phyloP scores from a whole-genome alignment of 2,888 invertebrate genomes.

The Lycocerus yunnanus region DNA sequence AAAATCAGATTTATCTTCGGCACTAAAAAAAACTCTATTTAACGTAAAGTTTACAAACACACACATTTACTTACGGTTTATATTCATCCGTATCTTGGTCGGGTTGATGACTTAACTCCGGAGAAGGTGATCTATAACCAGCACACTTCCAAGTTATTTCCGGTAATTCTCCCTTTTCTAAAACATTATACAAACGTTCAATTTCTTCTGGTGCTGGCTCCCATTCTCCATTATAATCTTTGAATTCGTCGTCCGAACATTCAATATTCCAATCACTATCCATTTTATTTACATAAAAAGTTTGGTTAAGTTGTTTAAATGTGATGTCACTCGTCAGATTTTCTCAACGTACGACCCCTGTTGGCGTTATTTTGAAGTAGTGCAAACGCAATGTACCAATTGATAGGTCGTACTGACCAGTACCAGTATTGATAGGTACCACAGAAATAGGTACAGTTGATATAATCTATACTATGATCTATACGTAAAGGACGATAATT shows the following conservation, averaged over 20 bases:
- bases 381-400: no score
- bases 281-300: slow-evolving; percentile 23
- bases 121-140: slow-evolving; percentile 76
- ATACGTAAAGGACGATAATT: no score
- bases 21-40: slow-evolving; percentile 38
- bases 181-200: slow-evolving; percentile 69
- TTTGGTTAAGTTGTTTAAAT: background rate
- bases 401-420: no score
- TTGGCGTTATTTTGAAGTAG: no score
- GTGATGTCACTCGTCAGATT: background rate
- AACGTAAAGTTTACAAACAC: background rate
- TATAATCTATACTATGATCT: no score
- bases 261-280: slow-evolving; percentile 66
- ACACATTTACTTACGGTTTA: slow-evolving; percentile 54
- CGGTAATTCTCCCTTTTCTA: slow-evolving; percentile 71
- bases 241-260: slow-evolving; percentile 71
- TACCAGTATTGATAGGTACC: no score
- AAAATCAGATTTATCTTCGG: slow-evolving; percentile 72
- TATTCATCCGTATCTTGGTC: slow-evolving; percentile 43
- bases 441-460: no score
- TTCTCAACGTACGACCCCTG: background rate
- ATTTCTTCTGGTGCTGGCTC: slow-evolving; percentile 72
- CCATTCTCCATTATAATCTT: slow-evolving; percentile 62
- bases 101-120: slow-evolving; percentile 56
- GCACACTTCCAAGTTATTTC: slow-evolving; percentile 82